Evolutionary conservation across 2,113 vertebrate species (phyloP), one percentile per base, ranked within the genome.

Genomic region (Diphyllodes magnificus): DNA sequence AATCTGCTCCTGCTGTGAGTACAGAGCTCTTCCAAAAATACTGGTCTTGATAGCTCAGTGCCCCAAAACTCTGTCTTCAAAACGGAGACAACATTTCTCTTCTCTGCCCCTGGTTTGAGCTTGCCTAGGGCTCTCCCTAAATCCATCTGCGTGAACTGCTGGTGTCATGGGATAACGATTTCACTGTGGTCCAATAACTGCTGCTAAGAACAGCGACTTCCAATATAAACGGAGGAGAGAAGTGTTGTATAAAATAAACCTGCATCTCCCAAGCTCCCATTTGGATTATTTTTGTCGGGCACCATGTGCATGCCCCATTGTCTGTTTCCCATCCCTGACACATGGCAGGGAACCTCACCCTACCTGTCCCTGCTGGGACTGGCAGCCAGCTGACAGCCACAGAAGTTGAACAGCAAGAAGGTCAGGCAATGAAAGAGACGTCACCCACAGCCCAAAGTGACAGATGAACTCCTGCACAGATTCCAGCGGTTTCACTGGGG

Each of bases 401-500:
- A 2, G 70, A 45, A 56, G 18, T 8, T 6, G 4, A 78, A 72
- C 28, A 79, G 51, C 5, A 5, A 83, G 71, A 83, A 89, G 93
- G 69, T 86, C 92, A 88, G 57, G 61, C 82, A 61, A 11, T 12
- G 71, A 92, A 66, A 95, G 68, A 95, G 69, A 90, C 28, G 9
- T 93, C 87, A 90, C 3, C 35, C 61, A 49, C 78, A 77, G 90
- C 79, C 88, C 57, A 25, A 60, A 92, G 79, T 90, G 95, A 96
- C 84, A 95, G 94, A 50, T 91, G 75, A 92, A 88, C 89, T 93
- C 88, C 84, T 30, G 68, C 37, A 12, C 84, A 75, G 72, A 95
- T 90, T 91, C 94, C 84, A 93, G 79, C 12, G 27, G 66, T 92
- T 97, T 79, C 95, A 84, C 86, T 84, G 65, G 87, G 93, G 69